phyloP scores from a whole-genome alignment of 1,140 invertebrate species.

The Gerris buenoi region DNA sequence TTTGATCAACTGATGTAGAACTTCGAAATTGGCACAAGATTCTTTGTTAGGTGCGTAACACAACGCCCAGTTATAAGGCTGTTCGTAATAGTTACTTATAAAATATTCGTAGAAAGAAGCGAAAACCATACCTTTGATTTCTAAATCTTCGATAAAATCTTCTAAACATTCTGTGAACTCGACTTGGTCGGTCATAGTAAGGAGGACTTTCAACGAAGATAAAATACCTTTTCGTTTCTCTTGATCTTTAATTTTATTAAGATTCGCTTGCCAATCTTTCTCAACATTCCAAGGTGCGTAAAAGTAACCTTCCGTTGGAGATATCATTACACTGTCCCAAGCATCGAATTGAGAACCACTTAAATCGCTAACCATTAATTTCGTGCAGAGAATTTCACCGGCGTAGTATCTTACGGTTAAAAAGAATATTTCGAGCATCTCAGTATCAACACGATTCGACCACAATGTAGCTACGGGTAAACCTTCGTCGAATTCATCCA shows the following conservation, averaged over 20 bases:
- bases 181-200: neutral
- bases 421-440: conserved; percentile 5
- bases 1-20: neutral
- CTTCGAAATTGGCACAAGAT: neutral
- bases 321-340: conserved; percentile 10
- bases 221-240: neutral
- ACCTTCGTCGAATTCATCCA: conserved; percentile 13
- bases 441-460: conserved; percentile 4
- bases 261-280: conserved; percentile 6
- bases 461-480: conserved; percentile 14
- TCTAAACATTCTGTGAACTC: neutral
- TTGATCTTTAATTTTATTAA: conserved; percentile 8
- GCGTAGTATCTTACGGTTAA: neutral
- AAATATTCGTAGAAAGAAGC: neutral
- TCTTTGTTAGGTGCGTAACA: neutral
- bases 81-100: neutral
- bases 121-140: neutral
- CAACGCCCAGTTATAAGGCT: neutral
- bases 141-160: neutral
- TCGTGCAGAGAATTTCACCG: neutral
- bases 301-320: neutral
- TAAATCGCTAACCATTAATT: neutral
- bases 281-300: conserved; percentile 11
- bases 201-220: neutral
- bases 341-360: conserved; percentile 6